Evolutionary conservation across 2,888 invertebrate genomes (phyloP).

Genomic region (Epirrhoe tristata): DNA sequence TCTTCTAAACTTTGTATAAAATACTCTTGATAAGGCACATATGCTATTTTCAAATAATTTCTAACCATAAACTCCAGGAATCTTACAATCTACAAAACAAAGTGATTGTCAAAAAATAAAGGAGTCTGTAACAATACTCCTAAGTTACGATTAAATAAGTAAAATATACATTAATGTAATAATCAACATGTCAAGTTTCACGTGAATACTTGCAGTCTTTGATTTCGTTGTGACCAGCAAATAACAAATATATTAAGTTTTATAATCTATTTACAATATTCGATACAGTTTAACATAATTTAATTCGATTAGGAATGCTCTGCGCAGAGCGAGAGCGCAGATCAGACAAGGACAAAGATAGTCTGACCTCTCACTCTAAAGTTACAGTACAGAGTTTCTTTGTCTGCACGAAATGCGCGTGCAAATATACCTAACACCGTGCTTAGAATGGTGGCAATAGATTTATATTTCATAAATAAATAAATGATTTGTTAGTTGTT

Average conservation of each 20-base stretch:
- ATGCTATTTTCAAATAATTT: conserved; percentile 23
- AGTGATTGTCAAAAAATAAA: conserved; percentile 80
- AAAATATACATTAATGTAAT: conserved; percentile 60
- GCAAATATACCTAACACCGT: conserved; percentile 69
- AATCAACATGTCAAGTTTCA: conserved; percentile 65
- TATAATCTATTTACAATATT: conserved; percentile 76
- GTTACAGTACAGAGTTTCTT: conserved; percentile 15
- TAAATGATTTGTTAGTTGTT: conserved; percentile 34
- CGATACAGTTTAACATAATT: conserved; percentile 66
- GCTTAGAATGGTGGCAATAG: conserved; percentile 70
- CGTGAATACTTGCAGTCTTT: conserved; percentile 81
- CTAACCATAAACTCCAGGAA: conserved; percentile 36
- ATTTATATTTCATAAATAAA: conserved; percentile 37
- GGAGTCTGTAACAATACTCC: conserved; percentile 71
- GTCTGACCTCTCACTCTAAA: conserved; percentile 23
- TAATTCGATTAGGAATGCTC: conserved; percentile 75
- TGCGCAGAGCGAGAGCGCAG: conserved; percentile 66
- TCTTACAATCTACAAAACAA: conserved; percentile 63
- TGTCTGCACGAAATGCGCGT: conserved; percentile 34
- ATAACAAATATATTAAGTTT: conserved; percentile 52
- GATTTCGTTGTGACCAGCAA: conserved; percentile 83
- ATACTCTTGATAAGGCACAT: conserved; percentile 18
- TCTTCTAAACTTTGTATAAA: conserved; percentile 10
- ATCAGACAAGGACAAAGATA: conserved; percentile 20
- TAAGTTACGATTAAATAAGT: conserved; percentile 72